Conservation (phyloP, 92 coral and sea anemone species). For the Heliopora coerulea region DNA sequence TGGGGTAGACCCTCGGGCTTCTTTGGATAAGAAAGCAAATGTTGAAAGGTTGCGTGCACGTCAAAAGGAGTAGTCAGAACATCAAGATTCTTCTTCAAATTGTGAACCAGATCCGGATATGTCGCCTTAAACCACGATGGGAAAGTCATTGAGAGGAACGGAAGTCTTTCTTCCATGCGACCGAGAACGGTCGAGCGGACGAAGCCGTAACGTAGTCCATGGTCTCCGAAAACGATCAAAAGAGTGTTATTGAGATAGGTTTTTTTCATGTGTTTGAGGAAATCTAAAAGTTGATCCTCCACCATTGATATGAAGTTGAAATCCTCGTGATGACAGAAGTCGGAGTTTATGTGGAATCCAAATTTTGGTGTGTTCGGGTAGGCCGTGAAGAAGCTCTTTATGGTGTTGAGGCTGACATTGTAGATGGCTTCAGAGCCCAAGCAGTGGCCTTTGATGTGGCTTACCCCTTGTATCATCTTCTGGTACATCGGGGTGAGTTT, state of each 20-base stretch:
- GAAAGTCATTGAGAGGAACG: constrained; percentile 53
- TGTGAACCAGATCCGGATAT: constrained; percentile 45
- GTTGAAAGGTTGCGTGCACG: constrained; percentile 62
- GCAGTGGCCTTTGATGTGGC: constrained; percentile 40
- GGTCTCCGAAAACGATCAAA: constrained; percentile 59
- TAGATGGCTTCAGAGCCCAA: constrained; percentile 57
- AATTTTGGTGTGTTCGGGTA: constrained; percentile 58
- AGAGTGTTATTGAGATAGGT: constrained; percentile 57
- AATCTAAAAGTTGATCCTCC: constrained; percentile 46
- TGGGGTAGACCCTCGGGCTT: constrained; percentile 14
- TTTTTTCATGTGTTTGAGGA: constrained; percentile 42
- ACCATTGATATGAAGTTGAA: constrained; percentile 54
- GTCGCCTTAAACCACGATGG: constrained; percentile 57
- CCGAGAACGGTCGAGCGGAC: constrained; percentile 62
- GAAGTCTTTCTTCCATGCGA: constrained; percentile 62
- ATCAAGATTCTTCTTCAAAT: constrained; percentile 42
- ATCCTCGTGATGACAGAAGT: constrained; percentile 62
- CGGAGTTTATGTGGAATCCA: constrained; percentile 46
- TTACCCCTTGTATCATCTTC: constrained; percentile 11
- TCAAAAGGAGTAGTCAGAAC: constrained; percentile 61
- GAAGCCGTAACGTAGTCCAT: constrained; percentile 62
- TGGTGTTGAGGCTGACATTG: constrained; percentile 47
- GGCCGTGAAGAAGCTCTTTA: constrained; percentile 55
- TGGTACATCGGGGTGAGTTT: constrained; percentile 23
- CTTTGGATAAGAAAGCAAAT: constrained; percentile 45